Conservation (phyloP, 2,113 vertebrate genomes). For the Leuciscus idus region DNA sequence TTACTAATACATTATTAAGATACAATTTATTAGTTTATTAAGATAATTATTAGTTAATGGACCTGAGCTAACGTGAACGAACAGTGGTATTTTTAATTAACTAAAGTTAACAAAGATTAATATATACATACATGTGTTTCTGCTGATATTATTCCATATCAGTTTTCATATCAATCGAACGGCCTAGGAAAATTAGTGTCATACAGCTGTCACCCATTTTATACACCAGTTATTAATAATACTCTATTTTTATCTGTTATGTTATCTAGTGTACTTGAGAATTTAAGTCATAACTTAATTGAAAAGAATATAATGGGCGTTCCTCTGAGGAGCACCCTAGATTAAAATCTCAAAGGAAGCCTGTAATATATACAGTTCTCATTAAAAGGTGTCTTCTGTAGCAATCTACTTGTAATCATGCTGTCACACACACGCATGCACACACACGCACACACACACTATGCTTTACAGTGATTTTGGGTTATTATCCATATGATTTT, state of each 20-base stretch:
- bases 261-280: constrained; percentile 18
- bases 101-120: too few relatives aligned
- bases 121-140: neutral
- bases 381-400: constrained; percentile 55
- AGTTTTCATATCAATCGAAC: neutral
- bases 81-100: too few relatives aligned
- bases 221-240: constrained; percentile 4
- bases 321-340: constrained; percentile 57
- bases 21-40: too few relatives aligned
- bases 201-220: neutral
- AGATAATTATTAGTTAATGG: too few relatives aligned
- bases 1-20: too few relatives aligned
- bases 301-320: constrained; percentile 47
- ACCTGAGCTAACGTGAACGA: too few relatives aligned
- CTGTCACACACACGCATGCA: neutral
- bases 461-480: neutral
- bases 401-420: constrained; percentile 34
- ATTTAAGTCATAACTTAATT: constrained; percentile 48
- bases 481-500: constrained; percentile 22
- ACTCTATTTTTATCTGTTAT: constrained; percentile 25
- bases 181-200: neutral
- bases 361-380: constrained; percentile 46
- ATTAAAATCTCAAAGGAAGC: constrained; percentile 54
- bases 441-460: neutral
- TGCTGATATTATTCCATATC: neutral